phyloP scores from a whole-genome alignment of 2,113 vertebrate species.

The Halichoerus grypus region DNA sequence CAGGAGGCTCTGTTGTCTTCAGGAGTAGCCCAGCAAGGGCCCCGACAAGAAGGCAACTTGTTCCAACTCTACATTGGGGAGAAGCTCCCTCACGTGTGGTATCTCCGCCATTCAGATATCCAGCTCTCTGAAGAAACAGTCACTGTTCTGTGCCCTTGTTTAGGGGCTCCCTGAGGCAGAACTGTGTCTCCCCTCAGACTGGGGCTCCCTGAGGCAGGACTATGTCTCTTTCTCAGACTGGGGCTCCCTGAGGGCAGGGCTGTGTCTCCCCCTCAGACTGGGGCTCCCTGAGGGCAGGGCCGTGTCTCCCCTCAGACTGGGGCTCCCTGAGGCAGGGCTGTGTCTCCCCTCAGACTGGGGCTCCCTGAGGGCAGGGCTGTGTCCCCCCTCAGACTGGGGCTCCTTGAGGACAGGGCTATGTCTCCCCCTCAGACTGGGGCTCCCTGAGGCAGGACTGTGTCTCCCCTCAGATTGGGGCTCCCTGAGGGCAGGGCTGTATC shows the following conservation, averaged over 20 bases:
- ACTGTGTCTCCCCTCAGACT: too few relatives aligned
- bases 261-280: background rate
- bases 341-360: background rate
- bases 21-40: background rate
- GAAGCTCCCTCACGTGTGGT: background rate
- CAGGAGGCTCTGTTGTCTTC: background rate
- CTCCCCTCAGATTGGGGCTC: background rate
- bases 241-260: background rate
- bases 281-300: background rate
- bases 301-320: background rate
- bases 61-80: background rate
- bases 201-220: too few relatives aligned
- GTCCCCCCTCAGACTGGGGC: too few relatives aligned
- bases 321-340: background rate
- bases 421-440: background rate
- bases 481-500: too few relatives aligned
- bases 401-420: background rate
- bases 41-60: background rate
- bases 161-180: background rate
- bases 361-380: background rate
- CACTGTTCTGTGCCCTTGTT: background rate
- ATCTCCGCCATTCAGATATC: background rate
- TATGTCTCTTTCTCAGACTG: background rate
- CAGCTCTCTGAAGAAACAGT: background rate
- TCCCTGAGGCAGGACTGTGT: background rate